Conservation (phyloP, 2,797 vertebrate species). For the Kryptopterus vitreolus region DNA sequence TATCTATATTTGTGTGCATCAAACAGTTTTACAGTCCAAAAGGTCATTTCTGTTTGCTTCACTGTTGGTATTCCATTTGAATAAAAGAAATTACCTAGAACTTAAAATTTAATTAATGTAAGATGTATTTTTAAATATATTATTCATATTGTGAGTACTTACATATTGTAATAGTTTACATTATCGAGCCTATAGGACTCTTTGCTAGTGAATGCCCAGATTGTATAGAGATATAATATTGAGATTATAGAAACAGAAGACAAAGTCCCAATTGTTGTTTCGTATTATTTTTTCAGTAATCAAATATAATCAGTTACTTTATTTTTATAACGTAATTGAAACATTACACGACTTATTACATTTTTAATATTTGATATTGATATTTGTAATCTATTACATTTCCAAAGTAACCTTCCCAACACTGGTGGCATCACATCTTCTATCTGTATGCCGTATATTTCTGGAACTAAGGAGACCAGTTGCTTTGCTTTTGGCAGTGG, state of each 20-base stretch:
- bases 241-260: background rate
- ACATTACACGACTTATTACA: too few relatives aligned
- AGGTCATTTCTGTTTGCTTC: background rate
- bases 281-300: too few relatives aligned
- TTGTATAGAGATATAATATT: background rate
- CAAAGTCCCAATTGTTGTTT: background rate
- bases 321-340: too few relatives aligned
- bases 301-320: too few relatives aligned
- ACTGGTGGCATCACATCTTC: too few relatives aligned
- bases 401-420: too few relatives aligned
- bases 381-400: too few relatives aligned
- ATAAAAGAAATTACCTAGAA: background rate
- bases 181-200: background rate
- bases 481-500: too few relatives aligned
- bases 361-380: too few relatives aligned
- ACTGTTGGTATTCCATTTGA: background rate
- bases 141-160: background rate
- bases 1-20: background rate
- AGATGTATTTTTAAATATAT: background rate
- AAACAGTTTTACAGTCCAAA: background rate
- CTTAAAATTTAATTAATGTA: background rate
- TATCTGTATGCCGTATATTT: too few relatives aligned
- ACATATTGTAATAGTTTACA: background rate
- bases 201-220: background rate
- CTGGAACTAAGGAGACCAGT: too few relatives aligned